Percentiles rank a stretch among this genome's conserved stretches.
These are phyloP conservation scores for Isurus oxyrinchus DNA, from an alignment of 2,113 vertebrate species.

Conservation along the genomic window DNA sequence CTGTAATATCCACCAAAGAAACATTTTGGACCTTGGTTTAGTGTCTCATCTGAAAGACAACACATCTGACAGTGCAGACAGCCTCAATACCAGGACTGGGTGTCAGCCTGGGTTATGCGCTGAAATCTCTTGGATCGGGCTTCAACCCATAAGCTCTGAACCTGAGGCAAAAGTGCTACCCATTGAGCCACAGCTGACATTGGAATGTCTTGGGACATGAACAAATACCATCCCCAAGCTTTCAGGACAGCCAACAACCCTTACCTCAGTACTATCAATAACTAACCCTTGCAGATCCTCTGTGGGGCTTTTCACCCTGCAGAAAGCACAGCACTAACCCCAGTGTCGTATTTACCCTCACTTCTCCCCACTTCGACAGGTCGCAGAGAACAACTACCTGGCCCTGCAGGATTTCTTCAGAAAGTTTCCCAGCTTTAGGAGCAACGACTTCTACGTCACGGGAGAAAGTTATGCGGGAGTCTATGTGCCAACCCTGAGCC, in stretches of 20 bases:
- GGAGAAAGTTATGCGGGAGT: constrained; percentile 68
- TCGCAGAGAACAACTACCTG: constrained; percentile 61
- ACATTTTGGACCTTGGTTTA: background rate
- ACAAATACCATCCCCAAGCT: background rate
- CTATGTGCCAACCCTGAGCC: constrained; percentile 59
- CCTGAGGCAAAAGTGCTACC: background rate
- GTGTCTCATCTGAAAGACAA: background rate
- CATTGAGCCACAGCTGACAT: background rate
- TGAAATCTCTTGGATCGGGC: background rate
- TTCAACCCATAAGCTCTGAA: background rate
- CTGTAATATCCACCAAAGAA: background rate
- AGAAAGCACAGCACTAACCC: background rate
- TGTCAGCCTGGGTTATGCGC: background rate
- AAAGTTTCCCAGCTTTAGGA: constrained; percentile 61
- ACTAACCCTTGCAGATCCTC: too few species aligned
- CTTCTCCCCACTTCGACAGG: constrained; percentile 44
- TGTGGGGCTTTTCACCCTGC: background rate
- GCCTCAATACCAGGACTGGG: background rate
- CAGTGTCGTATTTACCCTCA: background rate
- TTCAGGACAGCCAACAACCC: background rate
- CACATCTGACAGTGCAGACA: background rate
- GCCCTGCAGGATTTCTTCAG: constrained; percentile 61
- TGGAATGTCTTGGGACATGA: background rate
- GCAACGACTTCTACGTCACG: constrained; percentile 63
- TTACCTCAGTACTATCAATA: background rate